Conservation (phyloP, 2,113 vertebrate species). For the Chunga burmeisteri region DNA sequence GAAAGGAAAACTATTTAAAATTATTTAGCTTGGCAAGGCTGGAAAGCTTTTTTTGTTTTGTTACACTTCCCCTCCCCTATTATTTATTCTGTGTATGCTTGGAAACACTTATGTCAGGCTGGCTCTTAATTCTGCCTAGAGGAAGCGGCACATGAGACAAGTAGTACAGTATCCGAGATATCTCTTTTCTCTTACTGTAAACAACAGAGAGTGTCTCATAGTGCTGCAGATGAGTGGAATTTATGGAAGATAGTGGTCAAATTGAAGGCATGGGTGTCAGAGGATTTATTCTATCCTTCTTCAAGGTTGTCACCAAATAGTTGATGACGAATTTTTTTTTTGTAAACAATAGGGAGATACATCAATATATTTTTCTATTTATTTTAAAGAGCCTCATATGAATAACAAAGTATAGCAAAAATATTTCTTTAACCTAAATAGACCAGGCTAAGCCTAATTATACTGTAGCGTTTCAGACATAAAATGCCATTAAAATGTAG, state of each 20-base stretch:
- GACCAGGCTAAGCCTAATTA: background rate
- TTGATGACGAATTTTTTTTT: background rate
- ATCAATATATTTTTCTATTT: background rate
- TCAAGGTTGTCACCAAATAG: background rate
- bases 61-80: background rate
- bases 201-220: accelerated
- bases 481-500: background rate
- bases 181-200: background rate
- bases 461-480: background rate
- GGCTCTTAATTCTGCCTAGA: background rate
- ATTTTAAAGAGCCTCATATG: background rate
- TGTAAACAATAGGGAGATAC: background rate
- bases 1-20: background rate
- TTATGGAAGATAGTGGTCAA: background rate
- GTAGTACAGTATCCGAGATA: background rate
- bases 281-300: background rate
- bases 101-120: background rate
- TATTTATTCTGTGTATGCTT: background rate
- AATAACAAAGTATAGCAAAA: background rate
- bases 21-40: background rate
- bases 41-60: background rate
- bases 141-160: background rate
- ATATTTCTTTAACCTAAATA: background rate
- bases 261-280: background rate
- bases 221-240: background rate